Evolutionary conservation across 2,797 vertebrate genomes (phyloP).

Genomic region (Helostoma temminkii): DNA sequence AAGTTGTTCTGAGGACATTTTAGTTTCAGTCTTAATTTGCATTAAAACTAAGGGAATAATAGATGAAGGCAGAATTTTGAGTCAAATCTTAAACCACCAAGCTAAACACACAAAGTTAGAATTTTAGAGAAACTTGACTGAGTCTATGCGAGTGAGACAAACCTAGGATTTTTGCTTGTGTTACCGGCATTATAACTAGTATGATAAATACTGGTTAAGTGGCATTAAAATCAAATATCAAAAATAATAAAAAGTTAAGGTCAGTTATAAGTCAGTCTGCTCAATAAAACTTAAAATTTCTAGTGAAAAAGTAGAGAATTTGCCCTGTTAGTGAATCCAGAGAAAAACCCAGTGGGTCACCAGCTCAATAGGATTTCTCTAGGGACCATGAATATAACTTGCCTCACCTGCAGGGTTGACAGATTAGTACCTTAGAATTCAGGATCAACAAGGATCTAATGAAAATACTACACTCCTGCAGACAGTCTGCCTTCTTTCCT

Average conservation of each 20-base stretch:
- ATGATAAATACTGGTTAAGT: too few species aligned
- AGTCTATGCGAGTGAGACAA: too few species aligned
- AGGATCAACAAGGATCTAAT: conserved; percentile 33
- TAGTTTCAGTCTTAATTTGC: too few species aligned
- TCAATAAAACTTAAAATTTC: neutral
- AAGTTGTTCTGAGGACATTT: too few species aligned
- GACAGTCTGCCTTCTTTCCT: conserved; percentile 14
- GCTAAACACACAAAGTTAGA: too few species aligned
- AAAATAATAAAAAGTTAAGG: too few species aligned
- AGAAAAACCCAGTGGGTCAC: neutral
- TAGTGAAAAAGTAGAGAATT: neutral
- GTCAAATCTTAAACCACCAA: too few species aligned
- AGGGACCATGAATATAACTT: conserved; percentile 7
- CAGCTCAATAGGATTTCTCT: conserved; percentile 1
- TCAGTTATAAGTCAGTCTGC: neutral
- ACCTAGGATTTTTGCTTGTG: too few species aligned
- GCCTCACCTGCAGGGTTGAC: conserved; percentile 22
- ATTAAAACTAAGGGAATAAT: too few species aligned
- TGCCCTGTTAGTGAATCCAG: neutral
- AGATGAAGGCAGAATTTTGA: too few species aligned
- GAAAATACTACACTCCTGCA: conserved; percentile 19
- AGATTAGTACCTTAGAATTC: conserved; percentile 22
- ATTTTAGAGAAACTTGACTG: too few species aligned
- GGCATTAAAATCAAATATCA: neutral
- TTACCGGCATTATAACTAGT: too few species aligned